Evolutionary conservation across 2,888 invertebrate genomes (phyloP).

Genomic region (Drosophila tripunctata): DNA sequence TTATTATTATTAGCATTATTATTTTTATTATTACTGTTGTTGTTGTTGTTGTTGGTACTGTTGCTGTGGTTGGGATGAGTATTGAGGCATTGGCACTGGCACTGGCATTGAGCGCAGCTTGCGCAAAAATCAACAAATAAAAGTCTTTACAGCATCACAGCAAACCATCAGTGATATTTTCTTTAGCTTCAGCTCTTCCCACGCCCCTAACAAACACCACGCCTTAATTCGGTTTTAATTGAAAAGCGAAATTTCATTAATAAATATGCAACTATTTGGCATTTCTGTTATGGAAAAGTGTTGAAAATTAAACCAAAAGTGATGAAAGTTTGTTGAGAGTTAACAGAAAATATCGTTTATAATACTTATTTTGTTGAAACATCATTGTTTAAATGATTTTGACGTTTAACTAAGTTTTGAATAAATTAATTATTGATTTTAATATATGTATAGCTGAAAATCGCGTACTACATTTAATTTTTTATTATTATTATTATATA

Average conservation of each 20-base stretch:
- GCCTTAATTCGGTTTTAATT: conserved; percentile 53
- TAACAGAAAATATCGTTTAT: too few species aligned
- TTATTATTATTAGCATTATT: conserved; percentile 10
- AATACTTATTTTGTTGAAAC: too few species aligned
- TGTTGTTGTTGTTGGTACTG: conserved; percentile 12
- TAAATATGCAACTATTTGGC: not conserved
- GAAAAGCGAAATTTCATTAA: conserved; percentile 3
- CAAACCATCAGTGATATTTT: conserved; percentile 21
- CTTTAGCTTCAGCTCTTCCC: conserved; percentile 33
- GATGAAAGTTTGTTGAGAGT: too few species aligned
- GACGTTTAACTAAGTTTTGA: too few species aligned
- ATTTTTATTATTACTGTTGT: not conserved
- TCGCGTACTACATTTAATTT: too few species aligned
- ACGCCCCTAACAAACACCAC: conserved; percentile 23
- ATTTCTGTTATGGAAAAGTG: not conserved
- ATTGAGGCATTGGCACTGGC: conserved; percentile 54
- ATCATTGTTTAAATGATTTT: too few species aligned
- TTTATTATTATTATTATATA: too few species aligned
- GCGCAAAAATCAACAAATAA: conserved; percentile 18
- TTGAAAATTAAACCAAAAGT: not conserved
- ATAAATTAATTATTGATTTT: too few species aligned
- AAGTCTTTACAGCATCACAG: too few species aligned
- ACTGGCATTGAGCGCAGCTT: conserved; percentile 64
- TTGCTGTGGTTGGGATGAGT: conserved; percentile 36
- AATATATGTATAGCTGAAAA: too few species aligned